Conservation (phyloP, 1,140 invertebrate genomes). For the Holcopasites calliopsidis region DNA sequence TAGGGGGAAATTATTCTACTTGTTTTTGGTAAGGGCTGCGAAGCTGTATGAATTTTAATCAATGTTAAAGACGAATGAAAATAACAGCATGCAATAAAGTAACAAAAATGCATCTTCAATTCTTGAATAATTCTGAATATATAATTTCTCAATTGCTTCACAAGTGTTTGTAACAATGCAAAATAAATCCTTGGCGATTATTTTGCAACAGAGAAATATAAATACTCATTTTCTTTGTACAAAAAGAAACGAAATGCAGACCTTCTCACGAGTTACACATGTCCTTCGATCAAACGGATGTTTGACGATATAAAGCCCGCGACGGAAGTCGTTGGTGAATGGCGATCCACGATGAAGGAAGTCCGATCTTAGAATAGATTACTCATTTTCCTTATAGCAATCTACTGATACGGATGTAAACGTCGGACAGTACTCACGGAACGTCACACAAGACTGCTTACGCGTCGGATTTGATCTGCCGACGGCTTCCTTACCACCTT, state of each 20-base stretch:
- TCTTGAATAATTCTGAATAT: too few species aligned
- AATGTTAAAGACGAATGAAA: too few species aligned
- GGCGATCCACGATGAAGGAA: slow-evolving; percentile 26
- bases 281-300: neutral
- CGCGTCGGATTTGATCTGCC: slow-evolving; percentile 53
- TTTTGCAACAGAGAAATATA: too few species aligned
- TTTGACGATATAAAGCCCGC: neutral
- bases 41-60: too few species aligned
- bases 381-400: slow-evolving; percentile 43
- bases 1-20: too few species aligned
- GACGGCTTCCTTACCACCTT: slow-evolving; percentile 51
- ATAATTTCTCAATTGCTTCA: too few species aligned
- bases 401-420: slow-evolving; percentile 32
- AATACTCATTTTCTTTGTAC: too few species aligned
- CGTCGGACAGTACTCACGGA: slow-evolving; percentile 30
- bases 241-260: neutral
- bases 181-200: too few species aligned
- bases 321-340: slow-evolving; percentile 1
- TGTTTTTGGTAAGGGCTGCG: too few species aligned
- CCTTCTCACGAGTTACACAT: neutral
- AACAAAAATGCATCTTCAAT: too few species aligned
- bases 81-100: too few species aligned
- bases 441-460: slow-evolving; percentile 54
- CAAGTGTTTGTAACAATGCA: too few species aligned
- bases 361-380: slow-evolving; percentile 21